Evolutionary conservation across 2,888 invertebrate species (phyloP).

Genomic region (Liopterus haemorrhoidalis): DNA sequence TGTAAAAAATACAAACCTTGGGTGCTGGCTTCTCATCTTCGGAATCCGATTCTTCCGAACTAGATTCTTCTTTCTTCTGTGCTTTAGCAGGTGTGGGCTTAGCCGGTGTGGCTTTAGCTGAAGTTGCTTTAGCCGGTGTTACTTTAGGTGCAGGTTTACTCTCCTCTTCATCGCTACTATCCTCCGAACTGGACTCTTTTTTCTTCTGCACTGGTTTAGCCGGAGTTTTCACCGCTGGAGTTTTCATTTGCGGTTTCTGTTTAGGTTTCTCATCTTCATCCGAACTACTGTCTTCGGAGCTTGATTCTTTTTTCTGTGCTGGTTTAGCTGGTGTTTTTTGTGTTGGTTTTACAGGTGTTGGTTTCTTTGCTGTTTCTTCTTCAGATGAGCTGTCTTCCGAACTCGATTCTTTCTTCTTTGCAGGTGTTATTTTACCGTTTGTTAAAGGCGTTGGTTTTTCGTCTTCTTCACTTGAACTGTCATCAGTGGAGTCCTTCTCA

Average conservation of each 20-base stretch:
- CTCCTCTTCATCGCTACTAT: constrained; percentile 40
- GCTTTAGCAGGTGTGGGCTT: constrained; percentile 35
- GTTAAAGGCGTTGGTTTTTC: constrained; percentile 23
- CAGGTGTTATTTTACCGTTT: constrained; percentile 28
- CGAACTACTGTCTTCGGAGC: constrained; percentile 45
- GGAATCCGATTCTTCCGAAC: constrained; percentile 45
- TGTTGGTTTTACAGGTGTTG: constrained; percentile 20
- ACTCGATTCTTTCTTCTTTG: constrained; percentile 27
- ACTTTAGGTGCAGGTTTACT: constrained; percentile 28
- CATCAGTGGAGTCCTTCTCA: constrained; percentile 35
- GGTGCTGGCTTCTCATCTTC: constrained; percentile 41
- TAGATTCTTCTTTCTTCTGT: constrained; percentile 41
- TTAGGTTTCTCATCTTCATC: constrained; percentile 39
- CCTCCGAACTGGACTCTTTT: constrained; percentile 43
- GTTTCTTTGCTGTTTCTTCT: constrained; percentile 34
- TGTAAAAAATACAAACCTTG: no score
- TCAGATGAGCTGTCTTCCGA: constrained; percentile 38
- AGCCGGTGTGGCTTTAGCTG: constrained; percentile 30
- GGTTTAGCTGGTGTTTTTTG: constrained; percentile 22
- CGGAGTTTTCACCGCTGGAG: no score
- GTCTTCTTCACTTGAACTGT: constrained; percentile 39
- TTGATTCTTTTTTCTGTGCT: constrained; percentile 36
- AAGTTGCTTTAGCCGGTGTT: constrained; percentile 22
- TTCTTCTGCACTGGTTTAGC: constrained; percentile 23
- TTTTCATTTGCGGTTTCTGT: no score